Percentiles rank a stretch among this genome's conserved stretches.
phyloP scores from a whole-genome alignment of 2,113 vertebrate species.

The Dicrurus megarhynchus region DNA sequence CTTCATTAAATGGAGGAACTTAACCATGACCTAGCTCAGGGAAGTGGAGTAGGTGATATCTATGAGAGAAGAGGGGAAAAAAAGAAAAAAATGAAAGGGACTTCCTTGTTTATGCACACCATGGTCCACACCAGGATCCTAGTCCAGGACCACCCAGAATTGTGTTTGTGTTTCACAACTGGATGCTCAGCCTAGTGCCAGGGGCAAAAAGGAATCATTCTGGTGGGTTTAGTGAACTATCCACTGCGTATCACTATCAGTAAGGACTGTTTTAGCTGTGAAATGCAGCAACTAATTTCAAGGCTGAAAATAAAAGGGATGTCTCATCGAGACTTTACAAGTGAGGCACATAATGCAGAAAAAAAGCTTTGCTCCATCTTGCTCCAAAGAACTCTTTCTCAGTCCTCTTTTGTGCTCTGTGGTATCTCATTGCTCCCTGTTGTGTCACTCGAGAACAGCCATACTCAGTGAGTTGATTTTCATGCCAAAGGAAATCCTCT shows the following conservation, averaged over 20 bases:
- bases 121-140: background rate
- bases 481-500: background rate
- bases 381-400: background rate
- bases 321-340: background rate
- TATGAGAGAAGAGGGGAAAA: background rate
- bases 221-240: background rate
- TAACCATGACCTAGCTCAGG: background rate
- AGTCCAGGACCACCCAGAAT: background rate
- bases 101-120: background rate
- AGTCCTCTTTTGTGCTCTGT: background rate
- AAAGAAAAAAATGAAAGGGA: too few relatives aligned
- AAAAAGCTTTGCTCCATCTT: background rate
- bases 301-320: background rate
- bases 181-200: background rate
- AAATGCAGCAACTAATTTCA: background rate
- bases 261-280: background rate
- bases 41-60: background rate
- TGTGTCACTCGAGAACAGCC: background rate
- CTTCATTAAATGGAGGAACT: background rate
- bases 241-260: accelerated
- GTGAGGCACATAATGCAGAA: background rate
- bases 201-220: background rate
- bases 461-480: background rate
- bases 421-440: background rate
- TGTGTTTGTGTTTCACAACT: background rate